Conservation (phyloP, 2,888 invertebrate species). For the Pilophorus perplexus region DNA sequence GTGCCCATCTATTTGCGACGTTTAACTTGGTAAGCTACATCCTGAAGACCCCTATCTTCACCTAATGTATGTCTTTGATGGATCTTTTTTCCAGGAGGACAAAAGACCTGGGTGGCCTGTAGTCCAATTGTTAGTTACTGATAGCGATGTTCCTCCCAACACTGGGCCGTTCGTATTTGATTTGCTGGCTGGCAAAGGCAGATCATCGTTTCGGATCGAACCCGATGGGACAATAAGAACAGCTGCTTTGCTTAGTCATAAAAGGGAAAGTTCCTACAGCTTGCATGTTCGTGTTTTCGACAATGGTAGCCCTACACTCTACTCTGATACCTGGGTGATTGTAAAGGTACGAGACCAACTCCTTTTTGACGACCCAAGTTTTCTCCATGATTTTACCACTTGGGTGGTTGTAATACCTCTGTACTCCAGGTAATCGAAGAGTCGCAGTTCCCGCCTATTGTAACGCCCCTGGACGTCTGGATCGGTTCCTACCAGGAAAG, state of each 20-base stretch:
- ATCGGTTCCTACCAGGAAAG: constrained; percentile 87
- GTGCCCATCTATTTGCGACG: too few species aligned
- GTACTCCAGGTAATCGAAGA: constrained; percentile 80
- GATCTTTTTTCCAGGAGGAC: constrained; percentile 67
- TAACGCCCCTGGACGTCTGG: constrained; percentile 80
- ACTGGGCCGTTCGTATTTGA: constrained; percentile 88
- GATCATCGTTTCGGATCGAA: constrained; percentile 79
- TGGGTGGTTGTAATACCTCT: too few species aligned
- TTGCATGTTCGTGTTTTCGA: constrained; percentile 88
- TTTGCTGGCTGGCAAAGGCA: constrained; percentile 82
- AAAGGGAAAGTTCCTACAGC: constrained; percentile 75
- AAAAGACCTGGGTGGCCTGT: constrained; percentile 78
- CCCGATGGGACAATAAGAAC: constrained; percentile 81
- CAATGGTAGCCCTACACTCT: constrained; percentile 85
- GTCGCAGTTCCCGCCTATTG: constrained; percentile 87
- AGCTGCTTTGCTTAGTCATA: constrained; percentile 79
- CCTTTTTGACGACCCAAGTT: too few species aligned
- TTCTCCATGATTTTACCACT: not conserved
- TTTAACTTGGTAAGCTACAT: too few species aligned
- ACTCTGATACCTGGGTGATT: constrained; percentile 78
- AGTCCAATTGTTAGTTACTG: constrained; percentile 75
- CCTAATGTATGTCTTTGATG: too few species aligned
- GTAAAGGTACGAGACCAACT: constrained; percentile 54
- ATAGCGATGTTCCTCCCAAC: constrained; percentile 83
- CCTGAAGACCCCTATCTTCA: too few species aligned